These are phyloP conservation scores for Macrochelys suwanniensis DNA, from an alignment of 2,797 vertebrate genomes.

Conservation along the genomic window DNA sequence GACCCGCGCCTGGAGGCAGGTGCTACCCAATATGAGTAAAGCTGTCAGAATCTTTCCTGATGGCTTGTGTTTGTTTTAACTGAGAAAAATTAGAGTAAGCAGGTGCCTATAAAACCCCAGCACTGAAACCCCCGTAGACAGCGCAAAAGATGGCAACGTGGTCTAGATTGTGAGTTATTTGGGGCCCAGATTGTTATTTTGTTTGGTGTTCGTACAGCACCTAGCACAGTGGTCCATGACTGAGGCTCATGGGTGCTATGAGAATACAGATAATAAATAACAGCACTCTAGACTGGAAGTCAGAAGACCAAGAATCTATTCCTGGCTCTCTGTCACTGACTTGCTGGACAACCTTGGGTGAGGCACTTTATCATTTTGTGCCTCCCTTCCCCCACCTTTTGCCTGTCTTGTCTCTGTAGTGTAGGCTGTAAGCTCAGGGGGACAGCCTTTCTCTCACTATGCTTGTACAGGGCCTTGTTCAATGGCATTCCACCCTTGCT, in stretches of 20 bases:
- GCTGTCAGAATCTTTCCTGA: not conserved
- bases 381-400: not conserved
- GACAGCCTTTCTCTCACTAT: not conserved
- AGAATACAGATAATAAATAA: no score
- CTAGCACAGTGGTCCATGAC: no score
- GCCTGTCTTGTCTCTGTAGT: not conserved
- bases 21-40: not conserved
- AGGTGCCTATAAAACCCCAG: not conserved
- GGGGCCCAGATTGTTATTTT: no score
- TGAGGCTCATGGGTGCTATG: no score
- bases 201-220: no score
- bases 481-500: not conserved
- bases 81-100: not conserved
- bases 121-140: not conserved
- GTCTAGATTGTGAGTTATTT: no score
- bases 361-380: not conserved
- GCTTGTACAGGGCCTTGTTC: not conserved
- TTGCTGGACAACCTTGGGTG: no score
- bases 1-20: no score
- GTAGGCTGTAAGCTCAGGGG: not conserved
- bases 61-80: not conserved
- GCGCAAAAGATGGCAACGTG: not conserved
- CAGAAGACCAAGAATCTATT: no score
- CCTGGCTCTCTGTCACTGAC: no score
- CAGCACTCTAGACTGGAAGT: no score